Evolutionary conservation across 2,888 invertebrate species (phyloP).

Genomic region (Minunthozetes semirufus): DNA sequence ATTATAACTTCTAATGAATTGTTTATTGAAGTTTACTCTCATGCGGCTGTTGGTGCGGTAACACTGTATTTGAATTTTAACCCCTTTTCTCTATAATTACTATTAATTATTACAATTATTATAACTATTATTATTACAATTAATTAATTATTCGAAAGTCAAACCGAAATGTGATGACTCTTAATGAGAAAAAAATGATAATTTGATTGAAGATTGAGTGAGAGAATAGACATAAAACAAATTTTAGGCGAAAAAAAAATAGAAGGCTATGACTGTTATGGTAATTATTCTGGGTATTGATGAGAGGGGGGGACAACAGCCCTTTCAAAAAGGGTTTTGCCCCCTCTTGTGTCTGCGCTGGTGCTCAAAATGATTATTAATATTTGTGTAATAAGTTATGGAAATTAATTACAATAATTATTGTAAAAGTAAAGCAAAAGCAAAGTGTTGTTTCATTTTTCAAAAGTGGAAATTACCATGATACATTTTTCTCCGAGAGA

Average conservation of each 20-base stretch:
- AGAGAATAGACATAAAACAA: slow-evolving; percentile 1
- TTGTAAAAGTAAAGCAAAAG: background rate
- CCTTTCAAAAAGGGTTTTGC: background rate
- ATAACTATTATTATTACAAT: too few species aligned
- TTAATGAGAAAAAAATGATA: background rate
- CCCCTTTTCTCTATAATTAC: too few species aligned
- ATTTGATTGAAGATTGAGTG: background rate
- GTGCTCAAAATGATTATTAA: slow-evolving; percentile 29
- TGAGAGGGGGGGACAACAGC: background rate
- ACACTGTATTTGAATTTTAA: too few species aligned
- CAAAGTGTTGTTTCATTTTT: slow-evolving; percentile 8
- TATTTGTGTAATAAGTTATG: slow-evolving; percentile 18
- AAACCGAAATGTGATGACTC: too few species aligned
- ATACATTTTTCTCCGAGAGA: too few species aligned
- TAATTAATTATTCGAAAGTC: too few species aligned
- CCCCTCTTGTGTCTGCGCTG: background rate
- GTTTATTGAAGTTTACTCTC: too few species aligned
- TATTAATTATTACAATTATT: too few species aligned
- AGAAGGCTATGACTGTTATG: background rate
- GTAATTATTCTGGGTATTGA: background rate
- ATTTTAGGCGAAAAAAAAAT: background rate
- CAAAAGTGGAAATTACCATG: background rate
- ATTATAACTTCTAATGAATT: too few species aligned
- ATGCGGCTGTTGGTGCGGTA: too few species aligned
- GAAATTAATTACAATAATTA: slow-evolving; percentile 25